Percentiles rank a stretch among this genome's conserved stretches.
Evolutionary conservation across 2,113 vertebrate species (phyloP).

Genomic region (Chaetura pelagica): DNA sequence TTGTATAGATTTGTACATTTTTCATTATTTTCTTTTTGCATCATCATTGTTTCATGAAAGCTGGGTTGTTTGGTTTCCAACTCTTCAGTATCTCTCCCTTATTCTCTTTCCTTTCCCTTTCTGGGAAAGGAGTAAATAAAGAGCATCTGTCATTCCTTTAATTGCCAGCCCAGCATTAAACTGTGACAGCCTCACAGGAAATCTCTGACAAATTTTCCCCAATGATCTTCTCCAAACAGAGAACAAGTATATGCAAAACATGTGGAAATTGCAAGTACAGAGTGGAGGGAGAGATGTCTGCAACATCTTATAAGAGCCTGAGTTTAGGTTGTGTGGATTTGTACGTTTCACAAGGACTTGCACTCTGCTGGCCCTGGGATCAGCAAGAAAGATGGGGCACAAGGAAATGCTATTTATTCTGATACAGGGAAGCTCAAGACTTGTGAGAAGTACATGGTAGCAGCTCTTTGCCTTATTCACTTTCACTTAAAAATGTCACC

Average conservation of each 20-base stretch:
- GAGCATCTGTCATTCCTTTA: too few species aligned
- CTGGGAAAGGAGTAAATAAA: too few species aligned
- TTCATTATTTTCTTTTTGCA: too few species aligned
- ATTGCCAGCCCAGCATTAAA: too few species aligned
- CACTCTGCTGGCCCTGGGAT: not conserved
- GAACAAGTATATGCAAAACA: not conserved
- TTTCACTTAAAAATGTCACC: not conserved
- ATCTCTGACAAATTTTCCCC: not conserved
- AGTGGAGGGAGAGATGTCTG: not conserved
- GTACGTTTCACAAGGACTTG: not conserved
- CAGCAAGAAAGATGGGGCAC: not conserved
- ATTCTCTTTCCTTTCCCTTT: too few species aligned
- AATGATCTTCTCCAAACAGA: not conserved
- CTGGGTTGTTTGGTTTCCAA: too few species aligned
- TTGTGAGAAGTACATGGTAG: not conserved
- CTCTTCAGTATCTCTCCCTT: too few species aligned
- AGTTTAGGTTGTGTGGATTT: not conserved
- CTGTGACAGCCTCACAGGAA: not conserved
- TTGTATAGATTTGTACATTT: too few species aligned
- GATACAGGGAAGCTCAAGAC: not conserved
- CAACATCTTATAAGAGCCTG: not conserved
- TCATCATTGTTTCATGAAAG: too few species aligned
- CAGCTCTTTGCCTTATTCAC: not conserved
- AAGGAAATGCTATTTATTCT: not conserved
- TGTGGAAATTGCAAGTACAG: not conserved